A percentile compares a stretch with the other conserved stretches of the same genome.
Evolutionary conservation across 1,140 invertebrate species (phyloP).

Genomic region (Stegodyphus dumicola): DNA sequence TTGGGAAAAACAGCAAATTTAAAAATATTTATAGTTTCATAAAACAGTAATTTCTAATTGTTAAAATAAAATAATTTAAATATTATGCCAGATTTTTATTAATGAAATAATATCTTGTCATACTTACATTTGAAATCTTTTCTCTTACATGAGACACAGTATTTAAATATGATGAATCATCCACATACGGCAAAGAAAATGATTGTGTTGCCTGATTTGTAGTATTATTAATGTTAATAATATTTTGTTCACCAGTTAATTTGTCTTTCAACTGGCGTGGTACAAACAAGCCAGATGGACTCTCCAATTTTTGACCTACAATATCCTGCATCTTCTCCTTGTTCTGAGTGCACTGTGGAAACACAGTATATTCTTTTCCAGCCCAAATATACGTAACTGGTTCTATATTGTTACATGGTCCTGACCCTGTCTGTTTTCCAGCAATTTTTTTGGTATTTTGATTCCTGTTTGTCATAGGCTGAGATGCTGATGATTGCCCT

Average conservation of each 20-base stretch:
- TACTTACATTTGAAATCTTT: constrained; percentile 39
- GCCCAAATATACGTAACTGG: constrained; percentile 58
- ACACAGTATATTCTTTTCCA: constrained; percentile 57
- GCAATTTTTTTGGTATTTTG: too few relatives aligned
- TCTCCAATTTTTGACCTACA: too few relatives aligned
- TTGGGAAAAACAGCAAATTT: too few relatives aligned
- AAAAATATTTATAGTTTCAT: too few relatives aligned
- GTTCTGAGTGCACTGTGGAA: not conserved
- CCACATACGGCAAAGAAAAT: not conserved
- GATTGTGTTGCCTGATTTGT: too few relatives aligned
- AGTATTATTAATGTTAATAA: too few relatives aligned
- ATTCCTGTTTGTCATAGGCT: too few relatives aligned
- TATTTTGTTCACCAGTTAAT: not conserved
- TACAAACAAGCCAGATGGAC: constrained; percentile 10
- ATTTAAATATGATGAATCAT: constrained; percentile 36
- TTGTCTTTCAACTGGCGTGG: constrained; percentile 21
- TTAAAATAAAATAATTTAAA: too few relatives aligned
- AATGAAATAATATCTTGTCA: not conserved
- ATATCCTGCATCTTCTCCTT: too few relatives aligned
- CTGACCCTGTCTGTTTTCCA: not conserved
- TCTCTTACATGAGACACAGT: constrained; percentile 39
- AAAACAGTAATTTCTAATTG: too few relatives aligned
- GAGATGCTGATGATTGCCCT: too few relatives aligned
- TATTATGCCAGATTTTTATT: too few relatives aligned
- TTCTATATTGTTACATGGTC: not conserved